Base-by-base conservation (phyloP, 2,113 vertebrate species). In the Eulacestoma nigropectus region DNA sequence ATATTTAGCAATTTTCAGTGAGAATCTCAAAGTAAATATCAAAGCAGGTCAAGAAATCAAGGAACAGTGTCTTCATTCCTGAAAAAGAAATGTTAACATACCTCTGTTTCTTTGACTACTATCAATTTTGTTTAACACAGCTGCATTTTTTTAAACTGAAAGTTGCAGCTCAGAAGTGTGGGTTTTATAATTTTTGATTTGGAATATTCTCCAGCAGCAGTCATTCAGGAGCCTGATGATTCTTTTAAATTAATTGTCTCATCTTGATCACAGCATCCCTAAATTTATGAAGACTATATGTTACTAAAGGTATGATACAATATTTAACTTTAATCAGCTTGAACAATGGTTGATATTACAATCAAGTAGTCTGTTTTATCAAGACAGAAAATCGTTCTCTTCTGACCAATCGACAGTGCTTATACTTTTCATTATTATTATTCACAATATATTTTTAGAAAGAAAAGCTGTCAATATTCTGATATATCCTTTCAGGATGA, bases 1-100 rank as follows among this genome's bases (percentile, higher is more conserved):
- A 77, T 63, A 83, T 77, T 91, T 96, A 90, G 5, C 68, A 80
- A 85, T 55, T 90, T 96, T 83, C 75, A 64, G 22, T 44, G 60
- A 88, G 60, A 95, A 87, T 79, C 85, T 80, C 72, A 88, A 90
- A 84, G 90, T 68, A 94, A 96, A 97, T 95, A 91, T 91, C 90
- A 96, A 70, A 84, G 52, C 35, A 70, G 73, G 55, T 88, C 50
- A 96, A 84, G 75, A 93, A 93, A 91, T 74, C 55, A 93, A 85
- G 42, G 25, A 90, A 85, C 9, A 47, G 27, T 59, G 35, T 89
- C 75, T 83, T 96, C 42, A 74, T 94, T 86, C 57, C 56, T 62
- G 39, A 86, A 94, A 85, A 83, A 80, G 15, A 80, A 86, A 85
- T 80, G 59, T 55, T 93, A 74, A 56, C 12, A 30, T 65, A 50